Base-by-base conservation (phyloP, 2,113 vertebrate species). In the Microcebus tavaratra region DNA sequence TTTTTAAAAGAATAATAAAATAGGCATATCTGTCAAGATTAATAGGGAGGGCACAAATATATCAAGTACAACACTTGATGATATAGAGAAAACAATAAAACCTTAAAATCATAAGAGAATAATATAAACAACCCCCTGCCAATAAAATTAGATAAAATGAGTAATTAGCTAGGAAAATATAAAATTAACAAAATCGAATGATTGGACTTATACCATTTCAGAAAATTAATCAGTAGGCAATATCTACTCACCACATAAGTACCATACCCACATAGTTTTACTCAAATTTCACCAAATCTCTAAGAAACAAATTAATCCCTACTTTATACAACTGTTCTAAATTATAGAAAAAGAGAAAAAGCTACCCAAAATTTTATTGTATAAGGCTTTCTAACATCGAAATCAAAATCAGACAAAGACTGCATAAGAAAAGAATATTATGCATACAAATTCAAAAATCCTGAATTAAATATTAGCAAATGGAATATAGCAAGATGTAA, bases 91-190 rank as follows among this genome's bases (percentile, higher is more conserved):
- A 90, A 63, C n/a, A 79, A 23, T 50, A 72, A 92, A 78, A 82
- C 4, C 34, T 59, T 76, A 83, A 68, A 42, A 53, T 70, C n/a
- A 82, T 78, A 70, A 45, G 6, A 79, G 29, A 86, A 73, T 63
- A 83, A 70, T 45, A 78, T 29, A 91, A 90, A 79, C 8, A 92
- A 59, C 6, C 55, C 55, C 70, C 82, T 73, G 34, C 17, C 53
- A 96, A 70, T 85, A 50, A 65, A 59, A 93, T 85, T 61, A 79
- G 70, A 96, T 84, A 12, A 84, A 89, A 82, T 70, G 18, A 90
- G 61, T 27, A 50, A 50, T 61, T 76, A 90, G 25, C 18, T 70
- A 78, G 9, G 88, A 72, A 87, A 72, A 78, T 85, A 84, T 45
- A 57, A 76, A 89, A 34, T 65, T 80, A 59, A 18, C 11, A 63